Percentiles rank a stretch among this genome's conserved stretches.
Evolutionary conservation across 2,113 vertebrate species (phyloP).

Genomic region (Furnarius figulus): DNA sequence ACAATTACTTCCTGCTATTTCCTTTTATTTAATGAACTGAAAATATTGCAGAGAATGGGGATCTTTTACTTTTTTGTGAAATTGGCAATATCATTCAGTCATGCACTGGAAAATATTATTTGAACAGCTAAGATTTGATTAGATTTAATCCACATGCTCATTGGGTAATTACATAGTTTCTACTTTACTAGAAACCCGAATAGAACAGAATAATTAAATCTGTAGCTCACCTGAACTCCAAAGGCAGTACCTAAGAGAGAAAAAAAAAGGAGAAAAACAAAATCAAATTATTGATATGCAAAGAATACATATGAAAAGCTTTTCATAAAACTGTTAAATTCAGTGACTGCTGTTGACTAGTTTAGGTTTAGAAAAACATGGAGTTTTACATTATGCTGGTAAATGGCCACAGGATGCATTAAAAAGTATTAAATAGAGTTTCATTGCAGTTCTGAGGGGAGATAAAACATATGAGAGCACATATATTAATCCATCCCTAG

Average conservation of each 20-base stretch:
- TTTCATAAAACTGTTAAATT: neutral
- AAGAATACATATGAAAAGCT: neutral
- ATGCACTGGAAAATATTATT: neutral
- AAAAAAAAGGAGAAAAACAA: neutral
- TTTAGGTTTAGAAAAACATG: neutral
- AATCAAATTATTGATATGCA: neutral
- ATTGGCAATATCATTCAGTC: neutral
- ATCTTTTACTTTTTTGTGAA: neutral
- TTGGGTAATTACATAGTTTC: neutral
- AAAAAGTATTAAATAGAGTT: neutral
- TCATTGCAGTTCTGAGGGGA: neutral
- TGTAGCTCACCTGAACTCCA: constrained; percentile 36
- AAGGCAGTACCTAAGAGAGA: neutral
- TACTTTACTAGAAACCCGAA: neutral
- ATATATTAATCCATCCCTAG: neutral
- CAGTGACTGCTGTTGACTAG: neutral
- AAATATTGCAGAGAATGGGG: neutral
- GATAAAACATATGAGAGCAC: neutral
- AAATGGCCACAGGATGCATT: neutral
- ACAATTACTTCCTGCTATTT: neutral
- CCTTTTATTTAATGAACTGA: neutral
- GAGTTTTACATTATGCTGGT: neutral
- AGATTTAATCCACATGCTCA: neutral
- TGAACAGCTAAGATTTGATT: neutral
- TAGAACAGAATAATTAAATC: neutral